These are phyloP conservation scores for Microctenopoma lineatum DNA, from an alignment of 2,797 vertebrate species.

Conservation along the genomic window DNA sequence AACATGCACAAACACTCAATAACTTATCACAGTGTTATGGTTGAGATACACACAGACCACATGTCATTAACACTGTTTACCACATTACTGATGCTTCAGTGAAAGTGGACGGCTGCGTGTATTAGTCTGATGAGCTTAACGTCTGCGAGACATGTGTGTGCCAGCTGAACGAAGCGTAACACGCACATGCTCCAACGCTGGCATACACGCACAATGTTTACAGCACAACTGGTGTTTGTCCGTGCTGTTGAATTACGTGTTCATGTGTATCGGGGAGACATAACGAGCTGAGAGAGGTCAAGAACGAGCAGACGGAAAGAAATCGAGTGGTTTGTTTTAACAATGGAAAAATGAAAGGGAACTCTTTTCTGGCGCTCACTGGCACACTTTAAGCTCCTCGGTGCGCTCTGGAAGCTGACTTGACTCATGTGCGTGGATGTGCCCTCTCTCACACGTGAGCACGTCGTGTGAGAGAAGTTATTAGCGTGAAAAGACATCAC, in stretches of 20 bases:
- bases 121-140: constrained; percentile 48
- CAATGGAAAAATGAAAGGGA: constrained; percentile 44
- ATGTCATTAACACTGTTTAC: constrained; percentile 66
- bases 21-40: constrained; percentile 34
- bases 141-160: constrained; percentile 40
- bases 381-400: constrained; percentile 11
- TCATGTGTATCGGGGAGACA: constrained; percentile 13
- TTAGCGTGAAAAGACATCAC: constrained; percentile 35
- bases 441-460: constrained; percentile 19
- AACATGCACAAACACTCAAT: constrained; percentile 24
- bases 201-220: neutral
- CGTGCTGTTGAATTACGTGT: neutral
- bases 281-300: constrained; percentile 29
- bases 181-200: constrained; percentile 12
- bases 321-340: constrained; percentile 50
- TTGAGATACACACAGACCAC: constrained; percentile 36
- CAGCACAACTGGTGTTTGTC: neutral
- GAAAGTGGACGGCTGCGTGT: constrained; percentile 41
- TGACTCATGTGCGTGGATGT: constrained; percentile 50
- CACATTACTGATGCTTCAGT: constrained; percentile 42
- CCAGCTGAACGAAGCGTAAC: constrained; percentile 38
- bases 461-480: constrained; percentile 23
- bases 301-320: constrained; percentile 6
- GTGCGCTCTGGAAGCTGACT: constrained; percentile 42
- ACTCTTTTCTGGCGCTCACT: constrained; percentile 36